Base-by-base conservation (phyloP, 2,113 vertebrate genomes). In the Paramisgurnus dabryanus region DNA sequence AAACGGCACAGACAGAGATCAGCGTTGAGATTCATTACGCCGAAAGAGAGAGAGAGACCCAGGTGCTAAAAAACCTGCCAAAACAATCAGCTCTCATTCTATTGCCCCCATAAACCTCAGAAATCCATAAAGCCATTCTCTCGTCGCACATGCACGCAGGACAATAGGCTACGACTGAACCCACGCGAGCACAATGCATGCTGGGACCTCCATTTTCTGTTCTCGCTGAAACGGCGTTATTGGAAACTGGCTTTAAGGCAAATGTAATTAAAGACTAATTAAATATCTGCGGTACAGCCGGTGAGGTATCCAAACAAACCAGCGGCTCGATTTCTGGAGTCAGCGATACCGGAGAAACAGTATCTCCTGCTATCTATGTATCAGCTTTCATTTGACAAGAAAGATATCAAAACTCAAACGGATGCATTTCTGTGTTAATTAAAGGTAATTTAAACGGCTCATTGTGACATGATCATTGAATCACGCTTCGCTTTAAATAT, bases 31-130 rank as follows among this genome's bases (percentile, higher is more conserved):
- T 34, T 7, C 43, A 45, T 73, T 72, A 73, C 15, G 22, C 27
- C 43, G 8, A 22, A 22, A 22, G 22, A 66, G 47, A 70, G 50
- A 27, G 57, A 43, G 43, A 43, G 73, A 77, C 72, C 65, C 86
- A 87, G 84, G 80, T 82, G 84, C 70, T 41, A 49, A 57, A 43
- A 34, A 69, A 72, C 34, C 80, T 80, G 84, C 82, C 80, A 79
- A 80, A 80, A 83, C 82, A 83, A 85, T 83, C 79, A 72, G 55
- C 67, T 76, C 45, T 65, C 49, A n/a, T 67, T 67, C 65, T 74
- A 65, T 71, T 50, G 60, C 60, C 27, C 49, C 71, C 67, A 77
- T 57, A 82, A 82, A 82, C 60, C 34, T 60, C 34, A 18, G 18
- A 76, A 79, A 70, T 70, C 70, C 70, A 73, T 73, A 73, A 58